phyloP scores from a whole-genome alignment of 2,113 vertebrate genomes.

The Esox niger region DNA sequence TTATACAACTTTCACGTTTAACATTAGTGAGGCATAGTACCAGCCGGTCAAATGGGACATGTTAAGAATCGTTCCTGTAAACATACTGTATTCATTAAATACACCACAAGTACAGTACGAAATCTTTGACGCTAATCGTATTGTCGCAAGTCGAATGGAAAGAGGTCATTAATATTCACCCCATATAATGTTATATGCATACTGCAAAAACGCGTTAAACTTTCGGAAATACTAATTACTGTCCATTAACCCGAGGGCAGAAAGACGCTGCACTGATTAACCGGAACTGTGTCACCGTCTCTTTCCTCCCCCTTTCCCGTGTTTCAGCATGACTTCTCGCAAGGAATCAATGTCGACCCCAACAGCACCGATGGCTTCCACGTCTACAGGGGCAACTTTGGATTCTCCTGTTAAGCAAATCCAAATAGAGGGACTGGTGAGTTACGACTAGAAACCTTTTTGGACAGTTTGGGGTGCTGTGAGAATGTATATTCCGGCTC shows the following conservation, averaged over 20 bases:
- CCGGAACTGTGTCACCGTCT: constrained; percentile 54
- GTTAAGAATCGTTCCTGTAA: too few species aligned
- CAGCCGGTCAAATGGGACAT: too few species aligned
- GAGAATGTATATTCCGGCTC: neutral
- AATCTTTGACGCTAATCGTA: too few species aligned
- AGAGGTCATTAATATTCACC: too few species aligned
- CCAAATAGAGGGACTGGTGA: constrained; percentile 72
- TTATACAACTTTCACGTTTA: too few species aligned
- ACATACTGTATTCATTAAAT: too few species aligned
- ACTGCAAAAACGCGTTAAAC: too few species aligned
- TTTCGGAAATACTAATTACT: too few species aligned
- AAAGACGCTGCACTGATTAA: neutral
- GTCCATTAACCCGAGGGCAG: constrained; percentile 36
- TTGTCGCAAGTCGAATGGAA: too few species aligned
- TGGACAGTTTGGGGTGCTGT: neutral
- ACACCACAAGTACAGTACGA: too few species aligned
- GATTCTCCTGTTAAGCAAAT: constrained; percentile 71
- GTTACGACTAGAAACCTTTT: neutral
- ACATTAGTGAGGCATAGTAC: too few species aligned
- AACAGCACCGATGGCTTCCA: constrained; percentile 21
- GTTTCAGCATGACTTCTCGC: constrained; percentile 50
- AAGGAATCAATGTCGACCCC: constrained; percentile 33
- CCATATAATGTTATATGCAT: too few species aligned
- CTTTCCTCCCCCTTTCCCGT: constrained; percentile 47
- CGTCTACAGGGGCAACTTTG: constrained; percentile 43